phyloP scores from a whole-genome alignment of 2,113 vertebrate species.

The Candoia aspera region DNA sequence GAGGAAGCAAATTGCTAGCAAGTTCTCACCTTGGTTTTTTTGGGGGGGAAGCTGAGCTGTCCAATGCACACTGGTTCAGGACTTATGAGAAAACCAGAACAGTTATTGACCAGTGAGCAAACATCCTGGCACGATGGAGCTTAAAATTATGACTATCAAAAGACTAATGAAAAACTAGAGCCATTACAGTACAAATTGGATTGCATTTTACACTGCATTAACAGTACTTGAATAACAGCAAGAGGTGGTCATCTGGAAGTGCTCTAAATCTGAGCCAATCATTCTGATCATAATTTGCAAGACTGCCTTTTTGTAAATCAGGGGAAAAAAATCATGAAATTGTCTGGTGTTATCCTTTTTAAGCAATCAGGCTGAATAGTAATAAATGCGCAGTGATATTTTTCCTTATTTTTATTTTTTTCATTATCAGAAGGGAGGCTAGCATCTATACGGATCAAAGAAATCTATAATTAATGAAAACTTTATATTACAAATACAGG shows the following conservation, averaged over 20 bases:
- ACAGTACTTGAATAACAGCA: background rate
- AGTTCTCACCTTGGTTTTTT: background rate
- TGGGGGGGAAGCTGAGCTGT: background rate
- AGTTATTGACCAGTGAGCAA: background rate
- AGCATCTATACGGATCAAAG: conserved; percentile 37
- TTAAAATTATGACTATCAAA: background rate
- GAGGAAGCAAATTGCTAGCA: too few species aligned
- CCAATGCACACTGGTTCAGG: background rate
- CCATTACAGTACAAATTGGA: background rate
- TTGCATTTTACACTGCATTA: background rate
- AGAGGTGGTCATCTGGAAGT: background rate
- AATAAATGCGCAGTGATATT: conserved; percentile 17
- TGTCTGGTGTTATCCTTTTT: conserved; percentile 6
- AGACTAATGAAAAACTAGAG: background rate
- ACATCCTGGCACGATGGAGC: background rate
- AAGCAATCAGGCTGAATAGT: conserved; percentile 2
- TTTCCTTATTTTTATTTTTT: background rate
- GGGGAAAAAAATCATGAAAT: background rate
- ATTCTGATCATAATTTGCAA: background rate
- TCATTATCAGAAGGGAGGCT: conserved; percentile 30
- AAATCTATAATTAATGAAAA: conserved; percentile 42
- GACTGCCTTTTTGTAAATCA: conserved; percentile 19
- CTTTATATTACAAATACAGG: background rate
- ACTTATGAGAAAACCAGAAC: background rate
- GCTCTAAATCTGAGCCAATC: background rate